A percentile compares a stretch with the other conserved stretches of the same genome.
Evolutionary conservation across 1,140 invertebrate genomes (phyloP).

Genomic region (Temnothorax nylanderi): DNA sequence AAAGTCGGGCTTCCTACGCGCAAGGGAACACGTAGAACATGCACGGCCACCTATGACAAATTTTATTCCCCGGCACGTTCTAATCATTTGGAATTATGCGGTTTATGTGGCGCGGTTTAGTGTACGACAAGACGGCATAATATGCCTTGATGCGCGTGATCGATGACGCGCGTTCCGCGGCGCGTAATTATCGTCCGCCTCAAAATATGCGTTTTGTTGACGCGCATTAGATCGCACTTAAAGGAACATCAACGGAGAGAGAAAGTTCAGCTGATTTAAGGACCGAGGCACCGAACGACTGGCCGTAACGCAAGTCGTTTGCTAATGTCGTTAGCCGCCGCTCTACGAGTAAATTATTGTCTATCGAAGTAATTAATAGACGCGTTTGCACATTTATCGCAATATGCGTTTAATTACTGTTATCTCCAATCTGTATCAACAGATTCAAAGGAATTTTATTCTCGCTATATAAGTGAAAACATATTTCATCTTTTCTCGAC

Average conservation of each 20-base stretch:
- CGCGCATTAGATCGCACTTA: conserved; percentile 53
- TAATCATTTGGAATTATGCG: conserved; percentile 65
- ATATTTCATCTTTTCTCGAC: neutral
- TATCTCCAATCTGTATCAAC: neutral
- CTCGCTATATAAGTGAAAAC: neutral
- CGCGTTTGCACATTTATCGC: neutral
- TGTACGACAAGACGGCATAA: neutral
- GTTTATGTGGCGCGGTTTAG: conserved; percentile 26
- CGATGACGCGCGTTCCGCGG: conserved; percentile 32
- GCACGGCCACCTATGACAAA: conserved; percentile 62
- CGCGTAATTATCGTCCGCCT: conserved; percentile 35
- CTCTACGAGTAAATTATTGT: conserved; percentile 12
- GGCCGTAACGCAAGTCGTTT: conserved; percentile 16
- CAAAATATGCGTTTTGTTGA: conserved; percentile 51
- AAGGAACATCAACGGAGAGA: conserved; percentile 40
- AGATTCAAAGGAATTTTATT: neutral
- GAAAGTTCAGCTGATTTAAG: conserved; percentile 50
- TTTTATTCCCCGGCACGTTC: conserved; percentile 69
- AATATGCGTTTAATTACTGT: neutral
- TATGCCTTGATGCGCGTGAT: conserved; percentile 33
- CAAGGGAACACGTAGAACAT: neutral
- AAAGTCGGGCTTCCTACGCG: conserved; percentile 66
- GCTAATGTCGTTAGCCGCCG: conserved; percentile 21
- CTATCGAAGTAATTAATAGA: conserved; percentile 28
- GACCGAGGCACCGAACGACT: neutral